phyloP scores from a whole-genome alignment of 1,140 invertebrate species.

The Daktulosphaira vitifoliae region DNA sequence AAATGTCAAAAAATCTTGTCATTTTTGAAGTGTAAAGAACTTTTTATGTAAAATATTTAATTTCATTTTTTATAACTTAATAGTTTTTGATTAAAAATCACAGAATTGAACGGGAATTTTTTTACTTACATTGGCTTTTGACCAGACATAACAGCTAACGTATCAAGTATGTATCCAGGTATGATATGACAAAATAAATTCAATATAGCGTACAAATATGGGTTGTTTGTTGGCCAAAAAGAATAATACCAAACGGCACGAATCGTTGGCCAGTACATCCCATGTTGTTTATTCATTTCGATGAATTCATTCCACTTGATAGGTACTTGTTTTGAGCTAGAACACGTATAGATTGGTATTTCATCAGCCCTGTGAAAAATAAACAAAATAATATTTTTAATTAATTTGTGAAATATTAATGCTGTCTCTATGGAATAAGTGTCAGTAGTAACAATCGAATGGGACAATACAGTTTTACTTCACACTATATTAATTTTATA shows the following conservation, averaged over 20 bases:
- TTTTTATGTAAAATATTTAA: too few species aligned
- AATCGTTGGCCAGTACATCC: slow-evolving; percentile 43
- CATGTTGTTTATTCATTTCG: slow-evolving; percentile 29
- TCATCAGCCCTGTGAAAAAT: neutral
- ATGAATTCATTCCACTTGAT: slow-evolving; percentile 56
- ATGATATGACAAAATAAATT: slow-evolving; percentile 44
- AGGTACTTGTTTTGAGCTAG: slow-evolving; percentile 56
- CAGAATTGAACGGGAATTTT: too few species aligned
- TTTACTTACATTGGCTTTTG: slow-evolving; percentile 44
- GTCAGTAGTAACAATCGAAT: too few species aligned
- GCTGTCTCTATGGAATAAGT: too few species aligned
- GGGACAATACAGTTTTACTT: too few species aligned
- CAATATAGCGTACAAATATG: slow-evolving; percentile 46
- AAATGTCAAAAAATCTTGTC: too few species aligned
- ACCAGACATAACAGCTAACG: slow-evolving; percentile 40
- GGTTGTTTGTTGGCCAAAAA: slow-evolving; percentile 45
- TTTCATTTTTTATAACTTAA: too few species aligned
- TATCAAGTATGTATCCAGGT: slow-evolving; percentile 44
- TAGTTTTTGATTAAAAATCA: too few species aligned
- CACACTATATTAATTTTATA: too few species aligned
- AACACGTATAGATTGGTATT: slow-evolving; percentile 58
- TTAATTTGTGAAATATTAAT: too few species aligned
- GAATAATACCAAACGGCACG: slow-evolving; percentile 51
- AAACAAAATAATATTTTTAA: too few species aligned
- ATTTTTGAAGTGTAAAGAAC: too few species aligned